Conservation (phyloP, 2,113 vertebrate genomes). For the Crocuta crocuta region DNA sequence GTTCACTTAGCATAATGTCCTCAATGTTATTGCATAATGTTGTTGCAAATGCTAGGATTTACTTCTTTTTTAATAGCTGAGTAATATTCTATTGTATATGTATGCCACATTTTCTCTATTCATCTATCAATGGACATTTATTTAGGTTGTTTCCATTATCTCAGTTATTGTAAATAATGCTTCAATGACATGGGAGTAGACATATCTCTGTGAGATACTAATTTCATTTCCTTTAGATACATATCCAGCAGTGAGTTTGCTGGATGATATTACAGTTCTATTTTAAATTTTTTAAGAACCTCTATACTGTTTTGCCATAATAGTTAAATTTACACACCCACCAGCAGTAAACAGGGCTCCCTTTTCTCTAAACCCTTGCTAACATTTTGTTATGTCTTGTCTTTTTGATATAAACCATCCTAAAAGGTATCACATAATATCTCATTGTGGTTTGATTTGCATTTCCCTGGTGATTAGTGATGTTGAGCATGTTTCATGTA, state of each 20-base stretch:
- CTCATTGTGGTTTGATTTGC: not conserved
- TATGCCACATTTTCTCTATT: not conserved
- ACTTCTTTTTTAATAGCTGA: not conserved
- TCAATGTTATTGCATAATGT: not conserved
- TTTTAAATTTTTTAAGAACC: not conserved
- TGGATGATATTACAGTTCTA: not conserved
- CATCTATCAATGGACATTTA: not conserved
- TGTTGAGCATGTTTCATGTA: not conserved
- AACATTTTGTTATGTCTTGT: not conserved
- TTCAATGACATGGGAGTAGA: not conserved
- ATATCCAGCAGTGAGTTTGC: not conserved
- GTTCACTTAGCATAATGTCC: not conserved
- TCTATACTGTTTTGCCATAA: not conserved
- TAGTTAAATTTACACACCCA: not conserved
- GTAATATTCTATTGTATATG: not conserved
- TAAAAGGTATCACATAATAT: not conserved
- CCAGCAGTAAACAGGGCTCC: not conserved
- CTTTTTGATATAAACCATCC: not conserved
- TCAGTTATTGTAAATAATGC: not conserved
- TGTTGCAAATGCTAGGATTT: not conserved
- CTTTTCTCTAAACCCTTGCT: not conserved
- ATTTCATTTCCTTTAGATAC: not conserved
- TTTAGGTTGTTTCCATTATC: not conserved
- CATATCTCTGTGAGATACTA: not conserved
- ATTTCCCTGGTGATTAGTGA: not conserved